Evolutionary conservation across 2,113 vertebrate genomes (phyloP), one percentile per base, ranked within the genome.

Genomic region (Stomatorhinus ivindoensis): DNA sequence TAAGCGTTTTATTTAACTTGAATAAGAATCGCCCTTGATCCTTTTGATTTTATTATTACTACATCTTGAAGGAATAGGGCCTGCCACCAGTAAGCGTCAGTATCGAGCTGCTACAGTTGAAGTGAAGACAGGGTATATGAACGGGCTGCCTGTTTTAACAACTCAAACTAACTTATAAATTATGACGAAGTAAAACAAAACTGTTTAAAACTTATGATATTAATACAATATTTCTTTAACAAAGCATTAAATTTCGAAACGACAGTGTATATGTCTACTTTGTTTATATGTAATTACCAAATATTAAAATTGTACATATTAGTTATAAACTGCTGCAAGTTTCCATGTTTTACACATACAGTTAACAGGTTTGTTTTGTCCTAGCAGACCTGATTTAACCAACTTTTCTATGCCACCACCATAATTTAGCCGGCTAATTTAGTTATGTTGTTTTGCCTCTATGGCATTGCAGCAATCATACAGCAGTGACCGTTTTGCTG

Each of bases 11-110:
- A 65, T 65, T 65, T 11, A 65, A 27, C 58, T 69, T 27, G 27
- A 69, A 13, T 69, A 69, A 27, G 8, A 27, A 27, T 69, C n/a
- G 61, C 10, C n/a, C 61, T 10, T 11, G n/a, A 27, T 65, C n/a
- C 3, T 27, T 27, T 65, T 55, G 21, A 55, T 55, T 65, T 27
- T 69, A 69, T 69, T 31, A 3, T 13, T 13, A 31, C 13, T 13
- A 69, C 31, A 69, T 27, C 61, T 69, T 69, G 27, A 69, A 69
- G 61, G 61, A 69, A 27, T 69, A 69, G n/a, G 61, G 27, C n/a
- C 42, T 82, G 9, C 17, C 91, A 65, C 95, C 95, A 94, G 95
- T 91, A 93, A 93, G 95, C 92, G 95, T 96, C 95, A 96, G 92
- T 94, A 90, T 94, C 91, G 94, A 95, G 94, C 92, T 88, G 90